Conservation (phyloP, 2,113 vertebrate species). For the Halichoeres trimaculatus region DNA sequence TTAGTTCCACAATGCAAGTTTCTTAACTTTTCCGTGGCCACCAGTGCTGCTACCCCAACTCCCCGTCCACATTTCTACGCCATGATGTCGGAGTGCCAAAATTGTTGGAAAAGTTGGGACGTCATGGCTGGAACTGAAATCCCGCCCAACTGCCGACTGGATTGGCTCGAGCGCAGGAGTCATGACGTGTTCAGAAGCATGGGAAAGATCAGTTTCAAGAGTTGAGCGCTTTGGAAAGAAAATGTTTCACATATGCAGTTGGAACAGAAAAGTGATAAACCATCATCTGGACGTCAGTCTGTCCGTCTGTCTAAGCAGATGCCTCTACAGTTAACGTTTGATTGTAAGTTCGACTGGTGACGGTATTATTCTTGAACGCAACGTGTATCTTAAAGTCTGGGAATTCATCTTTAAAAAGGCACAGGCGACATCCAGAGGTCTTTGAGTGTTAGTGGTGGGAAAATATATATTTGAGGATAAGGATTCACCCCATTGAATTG, state of each 20-base stretch:
- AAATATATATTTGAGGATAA: no score
- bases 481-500: no score
- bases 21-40: conserved; percentile 53
- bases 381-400: conserved; percentile 25
- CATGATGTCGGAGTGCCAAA: conserved; percentile 81
- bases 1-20: conserved; percentile 6
- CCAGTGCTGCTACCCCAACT: conserved; percentile 24
- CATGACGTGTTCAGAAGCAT: conserved; percentile 31
- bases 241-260: background rate
- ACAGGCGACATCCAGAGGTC: conserved; percentile 50
- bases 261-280: rapidly evolving
- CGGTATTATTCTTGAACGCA: background rate
- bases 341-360: no score
- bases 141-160: conserved; percentile 69
- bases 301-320: background rate
- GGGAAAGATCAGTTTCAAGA: background rate
- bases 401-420: background rate
- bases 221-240: rapidly evolving
- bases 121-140: conserved; percentile 67
- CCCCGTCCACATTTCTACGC: conserved; percentile 76
- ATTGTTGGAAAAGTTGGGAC: conserved; percentile 67
- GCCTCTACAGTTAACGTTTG: background rate
- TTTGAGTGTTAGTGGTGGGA: background rate
- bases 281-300: background rate
- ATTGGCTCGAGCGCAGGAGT: conserved; percentile 46